Evolutionary conservation across 2,797 vertebrate genomes (phyloP).

Genomic region (Tenualosa ilisha): DNA sequence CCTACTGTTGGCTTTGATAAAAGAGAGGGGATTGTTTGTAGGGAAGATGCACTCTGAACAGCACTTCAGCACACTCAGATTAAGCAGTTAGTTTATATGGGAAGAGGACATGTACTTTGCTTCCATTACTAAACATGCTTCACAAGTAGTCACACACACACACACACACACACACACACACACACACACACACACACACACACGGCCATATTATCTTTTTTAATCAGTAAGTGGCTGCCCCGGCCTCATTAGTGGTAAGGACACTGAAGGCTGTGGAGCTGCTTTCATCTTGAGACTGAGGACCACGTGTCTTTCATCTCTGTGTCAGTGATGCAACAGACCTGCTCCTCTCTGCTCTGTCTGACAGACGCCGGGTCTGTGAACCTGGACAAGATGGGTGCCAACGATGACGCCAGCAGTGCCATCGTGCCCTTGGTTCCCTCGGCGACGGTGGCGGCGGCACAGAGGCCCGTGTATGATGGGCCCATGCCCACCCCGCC

Average conservation of each 20-base stretch:
- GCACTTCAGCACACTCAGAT: neutral
- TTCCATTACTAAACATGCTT: too few relatives aligned
- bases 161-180: too few relatives aligned
- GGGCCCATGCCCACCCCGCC: conserved; percentile 86
- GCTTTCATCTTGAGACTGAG: too few relatives aligned
- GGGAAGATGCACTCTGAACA: neutral
- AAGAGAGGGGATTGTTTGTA: neutral
- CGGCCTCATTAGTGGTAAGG: too few relatives aligned
- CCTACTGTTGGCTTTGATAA: neutral
- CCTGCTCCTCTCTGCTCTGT: neutral
- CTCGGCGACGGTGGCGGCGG: conserved; percentile 51
- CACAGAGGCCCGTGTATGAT: conserved; percentile 76
- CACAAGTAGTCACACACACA: too few relatives aligned
- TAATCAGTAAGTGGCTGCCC: neutral
- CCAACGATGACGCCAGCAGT: conserved; percentile 64
- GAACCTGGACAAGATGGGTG: conserved; percentile 66
- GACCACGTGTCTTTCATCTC: too few relatives aligned
- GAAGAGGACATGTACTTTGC: too few relatives aligned
- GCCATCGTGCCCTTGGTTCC: conserved; percentile 44
- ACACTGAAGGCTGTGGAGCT: too few relatives aligned
- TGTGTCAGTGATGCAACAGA: neutral
- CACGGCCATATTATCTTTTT: too few relatives aligned
- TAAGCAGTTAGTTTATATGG: too few relatives aligned
- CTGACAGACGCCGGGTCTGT: conserved; percentile 78
- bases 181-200: too few relatives aligned